Conservation (phyloP, 1,140 invertebrate genomes). For the Leptinotarsa defecta region DNA sequence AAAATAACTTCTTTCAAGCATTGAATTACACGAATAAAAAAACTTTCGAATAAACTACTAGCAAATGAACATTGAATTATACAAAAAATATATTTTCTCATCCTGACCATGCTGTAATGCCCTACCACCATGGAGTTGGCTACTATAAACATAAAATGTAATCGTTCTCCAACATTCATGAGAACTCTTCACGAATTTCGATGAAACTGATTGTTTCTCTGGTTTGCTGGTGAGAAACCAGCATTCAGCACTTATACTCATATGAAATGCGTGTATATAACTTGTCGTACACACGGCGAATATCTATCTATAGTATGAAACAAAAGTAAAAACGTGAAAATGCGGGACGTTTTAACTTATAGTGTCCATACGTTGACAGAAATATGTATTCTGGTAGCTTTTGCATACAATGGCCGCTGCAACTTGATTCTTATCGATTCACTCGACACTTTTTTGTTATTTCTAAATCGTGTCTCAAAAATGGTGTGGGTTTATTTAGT, state of each 20-base stretch:
- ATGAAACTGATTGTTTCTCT: slow-evolving; percentile 4
- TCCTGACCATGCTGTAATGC: too few species aligned
- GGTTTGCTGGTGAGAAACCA: slow-evolving; percentile 5
- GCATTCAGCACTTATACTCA: slow-evolving; percentile 8
- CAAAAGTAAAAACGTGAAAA: slow-evolving; percentile 23
- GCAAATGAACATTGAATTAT: too few species aligned
- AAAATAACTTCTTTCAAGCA: too few species aligned
- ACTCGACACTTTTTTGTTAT: slow-evolving; percentile 47
- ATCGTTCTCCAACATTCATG: background rate
- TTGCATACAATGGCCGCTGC: slow-evolving; percentile 46
- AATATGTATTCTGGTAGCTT: slow-evolving; percentile 48
- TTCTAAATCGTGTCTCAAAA: slow-evolving; percentile 41
- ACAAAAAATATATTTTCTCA: too few species aligned
- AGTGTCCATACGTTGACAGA: slow-evolving; percentile 39
- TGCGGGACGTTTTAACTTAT: slow-evolving; percentile 25
- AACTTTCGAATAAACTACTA: too few species aligned
- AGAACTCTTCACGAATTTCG: background rate
- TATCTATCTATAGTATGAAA: slow-evolving; percentile 16
- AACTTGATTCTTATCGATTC: slow-evolving; percentile 42
- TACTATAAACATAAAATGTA: background rate
- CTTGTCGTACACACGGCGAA: slow-evolving; percentile 15
- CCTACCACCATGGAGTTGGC: too few species aligned
- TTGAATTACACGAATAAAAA: too few species aligned
- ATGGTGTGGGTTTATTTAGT: slow-evolving; percentile 34
- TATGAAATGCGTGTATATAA: slow-evolving; percentile 20